phyloP scores from a whole-genome alignment of 2,888 invertebrate genomes.

The Orchesellides sinensis region DNA sequence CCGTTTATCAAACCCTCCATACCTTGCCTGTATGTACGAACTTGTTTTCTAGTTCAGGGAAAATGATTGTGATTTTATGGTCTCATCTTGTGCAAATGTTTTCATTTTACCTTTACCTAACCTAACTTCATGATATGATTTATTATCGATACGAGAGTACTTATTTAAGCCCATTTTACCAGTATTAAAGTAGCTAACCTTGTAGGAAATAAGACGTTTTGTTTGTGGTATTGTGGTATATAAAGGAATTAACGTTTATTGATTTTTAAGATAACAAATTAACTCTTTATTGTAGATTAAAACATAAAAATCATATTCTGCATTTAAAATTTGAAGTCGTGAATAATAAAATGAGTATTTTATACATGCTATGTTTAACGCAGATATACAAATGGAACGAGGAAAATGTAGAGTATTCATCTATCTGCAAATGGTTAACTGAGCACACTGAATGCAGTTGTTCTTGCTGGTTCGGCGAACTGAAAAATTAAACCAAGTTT shows the following conservation, averaged over 20 bases:
- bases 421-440: conserved; percentile 68
- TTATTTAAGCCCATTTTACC: background rate
- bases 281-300: background rate
- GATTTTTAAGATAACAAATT: background rate
- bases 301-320: background rate
- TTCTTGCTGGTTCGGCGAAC: conserved; percentile 64
- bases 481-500: conserved; percentile 15
- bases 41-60: too few relatives aligned
- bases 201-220: background rate
- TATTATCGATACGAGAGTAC: background rate
- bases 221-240: background rate
- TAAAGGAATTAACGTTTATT: background rate
- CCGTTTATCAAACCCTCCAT: too few relatives aligned
- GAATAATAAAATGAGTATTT: background rate
- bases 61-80: conserved; percentile 2
- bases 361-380: background rate
- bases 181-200: background rate
- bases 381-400: background rate
- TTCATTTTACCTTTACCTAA: background rate
- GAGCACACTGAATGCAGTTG: conserved; percentile 69
- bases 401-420: conserved; percentile 8
- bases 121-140: background rate
- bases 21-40: too few relatives aligned
- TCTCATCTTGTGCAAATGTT: background rate
- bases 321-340: background rate